phyloP scores from a whole-genome alignment of 2,888 invertebrate genomes.

The Eilema caniola region DNA sequence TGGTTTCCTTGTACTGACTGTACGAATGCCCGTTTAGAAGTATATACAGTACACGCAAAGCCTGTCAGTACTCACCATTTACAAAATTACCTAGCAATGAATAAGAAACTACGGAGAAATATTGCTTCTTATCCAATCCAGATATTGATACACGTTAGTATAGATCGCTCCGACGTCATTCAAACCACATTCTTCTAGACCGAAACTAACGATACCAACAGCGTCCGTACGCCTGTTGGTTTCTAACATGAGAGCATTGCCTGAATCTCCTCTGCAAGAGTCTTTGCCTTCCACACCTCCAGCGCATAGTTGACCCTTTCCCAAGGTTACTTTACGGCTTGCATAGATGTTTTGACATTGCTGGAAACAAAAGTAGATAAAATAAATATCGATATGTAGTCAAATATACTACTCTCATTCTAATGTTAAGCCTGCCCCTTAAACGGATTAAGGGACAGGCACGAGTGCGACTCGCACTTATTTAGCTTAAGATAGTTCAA shows the following conservation, averaged over 20 bases:
- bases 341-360: slow-evolving; percentile 53
- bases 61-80: neutral
- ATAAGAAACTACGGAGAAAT: slow-evolving; percentile 25
- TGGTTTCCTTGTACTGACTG: neutral
- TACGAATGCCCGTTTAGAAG: neutral
- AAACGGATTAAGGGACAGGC: no score
- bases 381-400: no score
- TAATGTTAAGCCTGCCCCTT: no score
- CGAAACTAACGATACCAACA: slow-evolving; percentile 88
- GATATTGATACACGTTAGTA: slow-evolving; percentile 85
- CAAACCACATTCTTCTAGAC: slow-evolving; percentile 87
- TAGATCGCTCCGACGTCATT: slow-evolving; percentile 88
- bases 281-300: slow-evolving; percentile 87
- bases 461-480: neutral
- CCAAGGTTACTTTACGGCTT: slow-evolving; percentile 40
- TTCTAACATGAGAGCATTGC: slow-evolving; percentile 87
- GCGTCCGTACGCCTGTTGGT: slow-evolving; percentile 55
- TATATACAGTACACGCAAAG: no score
- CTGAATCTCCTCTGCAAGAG: slow-evolving; percentile 89
- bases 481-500: neutral
- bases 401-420: no score
- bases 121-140: slow-evolving; percentile 85
- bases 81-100: neutral
- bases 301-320: slow-evolving; percentile 82
- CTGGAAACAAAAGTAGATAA: slow-evolving; percentile 41